Evolutionary conservation across 2,797 vertebrate species (phyloP).

Genomic region (Urosaurus nigricauda): DNA sequence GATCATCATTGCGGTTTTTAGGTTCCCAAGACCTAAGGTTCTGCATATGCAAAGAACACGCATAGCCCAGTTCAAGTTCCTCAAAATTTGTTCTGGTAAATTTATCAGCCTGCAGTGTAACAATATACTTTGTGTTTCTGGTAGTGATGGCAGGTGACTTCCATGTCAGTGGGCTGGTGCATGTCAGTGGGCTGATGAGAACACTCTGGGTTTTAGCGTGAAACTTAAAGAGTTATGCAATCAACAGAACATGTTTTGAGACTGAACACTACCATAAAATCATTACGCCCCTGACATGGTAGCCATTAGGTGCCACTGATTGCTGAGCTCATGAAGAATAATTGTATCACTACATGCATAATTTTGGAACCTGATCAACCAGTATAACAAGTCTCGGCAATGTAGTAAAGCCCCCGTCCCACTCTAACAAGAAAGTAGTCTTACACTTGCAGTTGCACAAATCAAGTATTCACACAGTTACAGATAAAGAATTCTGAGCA

Average conservation of each 20-base stretch:
- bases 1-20: neutral
- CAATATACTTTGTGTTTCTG: neutral
- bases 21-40: constrained; percentile 5
- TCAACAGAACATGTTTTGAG: too few relatives aligned
- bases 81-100: neutral
- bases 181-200: too few relatives aligned
- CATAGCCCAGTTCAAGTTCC: neutral
- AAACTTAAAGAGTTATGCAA: too few relatives aligned
- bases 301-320: too few relatives aligned
- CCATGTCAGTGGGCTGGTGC: too few relatives aligned
- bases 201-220: too few relatives aligned
- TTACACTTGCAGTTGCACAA: neutral
- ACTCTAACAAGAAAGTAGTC: neutral
- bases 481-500: neutral
- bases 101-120: neutral
- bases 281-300: too few relatives aligned
- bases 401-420: neutral
- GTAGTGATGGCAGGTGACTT: too few relatives aligned
- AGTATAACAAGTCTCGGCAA: too few relatives aligned
- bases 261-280: too few relatives aligned
- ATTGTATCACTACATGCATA: neutral
- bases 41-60: neutral
- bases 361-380: neutral
- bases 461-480: neutral
- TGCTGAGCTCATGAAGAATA: neutral